Conservation (phyloP, 2,113 vertebrate genomes). For the Hypomesus transpacificus region DNA sequence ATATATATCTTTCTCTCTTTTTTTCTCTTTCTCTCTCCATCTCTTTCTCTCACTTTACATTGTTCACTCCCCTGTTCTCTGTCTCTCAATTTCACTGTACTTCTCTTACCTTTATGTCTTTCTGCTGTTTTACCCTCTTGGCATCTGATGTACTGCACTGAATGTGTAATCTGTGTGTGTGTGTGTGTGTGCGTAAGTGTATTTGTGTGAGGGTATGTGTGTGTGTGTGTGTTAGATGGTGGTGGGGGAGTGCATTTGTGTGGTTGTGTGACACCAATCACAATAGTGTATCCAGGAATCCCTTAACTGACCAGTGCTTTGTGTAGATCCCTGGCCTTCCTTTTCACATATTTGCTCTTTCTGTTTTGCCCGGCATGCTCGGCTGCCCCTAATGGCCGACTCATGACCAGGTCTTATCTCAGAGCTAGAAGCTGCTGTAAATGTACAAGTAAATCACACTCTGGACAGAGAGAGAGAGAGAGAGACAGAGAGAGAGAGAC, state of each 20-base stretch:
- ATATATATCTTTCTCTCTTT: not conserved
- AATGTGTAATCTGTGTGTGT: too few species aligned
- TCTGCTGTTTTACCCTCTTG: too few species aligned
- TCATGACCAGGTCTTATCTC: conserved; percentile 76
- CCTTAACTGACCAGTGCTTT: conserved; percentile 59
- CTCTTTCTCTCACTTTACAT: too few species aligned
- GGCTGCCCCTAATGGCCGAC: conserved; percentile 71
- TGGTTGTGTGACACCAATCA: not conserved
- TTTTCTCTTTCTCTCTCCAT: not conserved
- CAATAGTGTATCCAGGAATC: conserved; percentile 29
- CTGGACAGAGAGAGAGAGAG: conserved; percentile 73
- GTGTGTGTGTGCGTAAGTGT: not conserved
- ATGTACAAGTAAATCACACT: conserved; percentile 73
- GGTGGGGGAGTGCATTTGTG: not conserved
- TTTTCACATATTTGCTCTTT: conserved; percentile 46
- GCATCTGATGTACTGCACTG: too few species aligned
- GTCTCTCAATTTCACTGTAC: too few species aligned
- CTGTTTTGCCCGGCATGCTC: conserved; percentile 69
- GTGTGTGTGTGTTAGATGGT: not conserved
- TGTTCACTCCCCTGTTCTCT: too few species aligned
- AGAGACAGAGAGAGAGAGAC: conserved; percentile 69
- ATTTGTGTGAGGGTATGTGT: not conserved
- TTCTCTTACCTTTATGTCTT: too few species aligned
- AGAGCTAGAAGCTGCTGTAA: conserved; percentile 72
- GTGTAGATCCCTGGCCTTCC: conserved; percentile 36